Conservation (phyloP, 2,113 vertebrate species). For the Opisthocomus hoazin region DNA sequence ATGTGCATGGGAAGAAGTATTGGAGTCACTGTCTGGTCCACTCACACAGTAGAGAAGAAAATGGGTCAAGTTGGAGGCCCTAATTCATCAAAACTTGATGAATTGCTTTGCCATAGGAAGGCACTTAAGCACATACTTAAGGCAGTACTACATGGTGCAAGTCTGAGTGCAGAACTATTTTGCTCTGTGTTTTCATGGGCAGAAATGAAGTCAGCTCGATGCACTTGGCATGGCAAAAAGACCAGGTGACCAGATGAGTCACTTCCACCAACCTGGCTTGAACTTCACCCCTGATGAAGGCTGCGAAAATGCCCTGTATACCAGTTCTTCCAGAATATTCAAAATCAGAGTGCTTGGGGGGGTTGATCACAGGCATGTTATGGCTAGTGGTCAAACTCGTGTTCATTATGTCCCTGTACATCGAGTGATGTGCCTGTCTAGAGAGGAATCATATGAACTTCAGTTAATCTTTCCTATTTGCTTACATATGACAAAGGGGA, state of each 20-base stretch:
- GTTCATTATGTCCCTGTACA: not conserved
- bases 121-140: not conserved
- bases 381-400: accelerated
- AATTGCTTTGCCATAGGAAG: not conserved
- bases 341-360: too few relatives aligned
- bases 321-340: not conserved
- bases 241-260: not conserved
- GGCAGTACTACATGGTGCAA: too few relatives aligned
- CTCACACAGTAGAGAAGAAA: not conserved
- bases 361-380: not conserved
- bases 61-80: accelerated
- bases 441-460: not conserved
- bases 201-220: not conserved
- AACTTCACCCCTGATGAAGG: not conserved
- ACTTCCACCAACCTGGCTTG: not conserved
- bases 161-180: not conserved
- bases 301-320: not conserved
- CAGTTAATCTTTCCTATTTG: not conserved
- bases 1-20: accelerated
- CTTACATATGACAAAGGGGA: not conserved
- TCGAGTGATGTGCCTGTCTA: not conserved
- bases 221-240: not conserved
- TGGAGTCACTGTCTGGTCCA: not conserved
- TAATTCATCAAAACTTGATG: not conserved
- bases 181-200: not conserved